Conservation (phyloP, 2,888 invertebrate species). For the Cephus sareptanus region DNA sequence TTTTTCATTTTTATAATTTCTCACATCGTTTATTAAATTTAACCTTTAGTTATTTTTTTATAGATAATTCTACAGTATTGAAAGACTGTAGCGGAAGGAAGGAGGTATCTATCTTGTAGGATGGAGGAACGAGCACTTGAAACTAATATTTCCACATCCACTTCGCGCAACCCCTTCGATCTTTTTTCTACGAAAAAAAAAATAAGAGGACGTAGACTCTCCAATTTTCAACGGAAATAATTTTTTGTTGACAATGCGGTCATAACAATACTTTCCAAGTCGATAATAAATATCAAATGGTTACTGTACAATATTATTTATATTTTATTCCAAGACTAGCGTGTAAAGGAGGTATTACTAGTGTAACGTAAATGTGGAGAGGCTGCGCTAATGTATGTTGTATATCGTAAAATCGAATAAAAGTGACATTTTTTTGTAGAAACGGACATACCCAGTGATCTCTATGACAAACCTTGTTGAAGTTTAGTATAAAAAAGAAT, state of each 20-base stretch:
- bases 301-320: constrained; percentile 49
- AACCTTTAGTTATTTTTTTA: neutral
- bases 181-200: neutral
- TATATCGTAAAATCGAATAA: neutral
- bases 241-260: constrained; percentile 6
- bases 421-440: neutral
- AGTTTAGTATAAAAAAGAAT: no score
- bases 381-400: neutral
- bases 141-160: neutral
- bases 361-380: neutral
- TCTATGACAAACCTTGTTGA: no score
- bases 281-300: constrained; percentile 41
- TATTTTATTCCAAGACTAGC: constrained; percentile 46
- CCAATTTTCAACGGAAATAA: neutral
- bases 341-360: constrained; percentile 7
- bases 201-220: neutral
- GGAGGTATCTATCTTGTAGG: neutral
- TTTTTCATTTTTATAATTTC: neutral
- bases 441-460: no score
- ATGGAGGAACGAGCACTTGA: neutral
- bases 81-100: neutral
- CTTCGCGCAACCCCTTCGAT: neutral
- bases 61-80: neutral
- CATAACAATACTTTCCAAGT: constrained; percentile 26
- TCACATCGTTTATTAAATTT: neutral